These are phyloP conservation scores for Chaetura pelagica DNA, from an alignment of 2,113 vertebrate genomes.

Conservation along the genomic window DNA sequence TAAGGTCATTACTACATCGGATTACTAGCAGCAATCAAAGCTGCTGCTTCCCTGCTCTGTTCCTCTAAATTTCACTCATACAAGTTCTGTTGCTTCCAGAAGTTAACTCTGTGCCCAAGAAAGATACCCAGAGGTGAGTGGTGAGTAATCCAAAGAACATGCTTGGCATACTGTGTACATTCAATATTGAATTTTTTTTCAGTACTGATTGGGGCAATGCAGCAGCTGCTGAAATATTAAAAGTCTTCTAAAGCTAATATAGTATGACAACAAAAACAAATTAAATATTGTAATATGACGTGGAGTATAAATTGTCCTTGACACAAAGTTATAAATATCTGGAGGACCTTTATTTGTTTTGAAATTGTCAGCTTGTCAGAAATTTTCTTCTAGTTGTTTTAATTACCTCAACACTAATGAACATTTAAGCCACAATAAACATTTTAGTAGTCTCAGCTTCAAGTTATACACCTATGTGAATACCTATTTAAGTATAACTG, in stretches of 20 bases:
- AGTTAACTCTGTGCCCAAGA: neutral
- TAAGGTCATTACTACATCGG: neutral
- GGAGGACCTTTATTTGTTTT: slow-evolving; percentile 61
- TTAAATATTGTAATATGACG: slow-evolving; percentile 68
- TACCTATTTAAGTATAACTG: neutral
- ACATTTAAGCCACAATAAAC: slow-evolving; percentile 4
- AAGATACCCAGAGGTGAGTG: neutral
- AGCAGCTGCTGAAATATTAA: slow-evolving; percentile 57
- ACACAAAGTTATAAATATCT: slow-evolving; percentile 60
- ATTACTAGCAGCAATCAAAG: neutral
- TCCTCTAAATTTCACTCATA: neutral
- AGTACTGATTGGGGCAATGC: neutral
- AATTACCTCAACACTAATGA: slow-evolving; percentile 35
- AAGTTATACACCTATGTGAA: neutral
- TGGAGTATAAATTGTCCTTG: slow-evolving; percentile 57
- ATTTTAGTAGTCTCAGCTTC: neutral
- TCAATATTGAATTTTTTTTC: neutral
- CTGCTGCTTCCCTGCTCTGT: neutral
- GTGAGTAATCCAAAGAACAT: neutral
- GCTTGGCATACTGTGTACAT: neutral
- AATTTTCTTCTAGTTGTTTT: slow-evolving; percentile 51
- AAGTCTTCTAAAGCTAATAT: slow-evolving; percentile 56
- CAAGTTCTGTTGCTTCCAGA: neutral
- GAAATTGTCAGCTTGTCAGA: slow-evolving; percentile 57
- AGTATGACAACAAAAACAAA: slow-evolving; percentile 69